A percentile compares a stretch with the other conserved stretches of the same genome.
These are phyloP conservation scores for Harlomillsia oculata DNA, from an alignment of 1,140 invertebrate genomes.

Conservation along the genomic window DNA sequence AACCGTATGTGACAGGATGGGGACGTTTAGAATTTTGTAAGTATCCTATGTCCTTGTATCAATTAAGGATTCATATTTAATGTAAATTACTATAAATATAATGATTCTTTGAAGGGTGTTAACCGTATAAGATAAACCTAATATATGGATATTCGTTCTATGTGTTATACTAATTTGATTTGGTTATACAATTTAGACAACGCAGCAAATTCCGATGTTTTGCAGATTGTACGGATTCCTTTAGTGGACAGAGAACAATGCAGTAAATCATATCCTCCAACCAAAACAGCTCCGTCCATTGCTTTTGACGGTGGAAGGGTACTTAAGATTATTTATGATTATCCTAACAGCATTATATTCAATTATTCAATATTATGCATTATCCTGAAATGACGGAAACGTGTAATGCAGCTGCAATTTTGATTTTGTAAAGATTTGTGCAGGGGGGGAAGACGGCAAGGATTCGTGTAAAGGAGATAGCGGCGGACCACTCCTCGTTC, in stretches of 20 bases:
- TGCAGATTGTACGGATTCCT: background rate
- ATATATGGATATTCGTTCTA: too few species aligned
- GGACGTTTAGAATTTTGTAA: background rate
- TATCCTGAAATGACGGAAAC: background rate
- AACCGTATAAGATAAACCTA: too few species aligned
- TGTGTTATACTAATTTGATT: background rate
- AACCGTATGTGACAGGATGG: background rate
- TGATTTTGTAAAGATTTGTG: conserved; percentile 36
- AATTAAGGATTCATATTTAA: background rate
- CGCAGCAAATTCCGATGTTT: background rate
- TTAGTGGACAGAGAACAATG: background rate
- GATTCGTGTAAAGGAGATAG: conserved; percentile 57
- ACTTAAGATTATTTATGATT: background rate
- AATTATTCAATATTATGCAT: background rate
- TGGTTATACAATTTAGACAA: background rate
- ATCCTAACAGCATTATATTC: background rate
- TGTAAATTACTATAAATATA: too few species aligned
- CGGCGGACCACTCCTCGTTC: conserved; percentile 47
- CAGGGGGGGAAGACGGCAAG: conserved; percentile 41
- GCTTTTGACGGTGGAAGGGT: background rate
- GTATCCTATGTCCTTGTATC: background rate
- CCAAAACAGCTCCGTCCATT: background rate
- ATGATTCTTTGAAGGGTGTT: too few species aligned
- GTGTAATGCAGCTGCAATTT: background rate
- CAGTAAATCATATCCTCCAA: background rate